Conservation (phyloP, 2,888 invertebrate species). For the Ormyrus labotus region DNA sequence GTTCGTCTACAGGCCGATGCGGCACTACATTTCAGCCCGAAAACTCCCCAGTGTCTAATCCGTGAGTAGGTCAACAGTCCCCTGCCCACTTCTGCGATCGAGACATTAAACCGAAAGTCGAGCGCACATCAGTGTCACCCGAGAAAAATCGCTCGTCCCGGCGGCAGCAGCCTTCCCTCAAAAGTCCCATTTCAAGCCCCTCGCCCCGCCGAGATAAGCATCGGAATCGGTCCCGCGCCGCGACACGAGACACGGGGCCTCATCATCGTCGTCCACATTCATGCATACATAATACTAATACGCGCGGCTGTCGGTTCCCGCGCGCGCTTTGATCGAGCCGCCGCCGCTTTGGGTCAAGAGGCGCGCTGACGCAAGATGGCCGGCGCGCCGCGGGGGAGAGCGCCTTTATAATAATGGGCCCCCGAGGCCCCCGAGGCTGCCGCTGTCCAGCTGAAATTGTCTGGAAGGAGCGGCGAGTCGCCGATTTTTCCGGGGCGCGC, state of each 20-base stretch:
- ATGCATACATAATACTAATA: background rate
- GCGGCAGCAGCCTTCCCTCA: too few species aligned
- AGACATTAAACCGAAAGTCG: too few species aligned
- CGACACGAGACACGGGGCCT: background rate
- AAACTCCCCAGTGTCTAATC: too few species aligned
- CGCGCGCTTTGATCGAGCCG: constrained; percentile 29
- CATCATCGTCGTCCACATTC: background rate
- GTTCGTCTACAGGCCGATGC: too few species aligned
- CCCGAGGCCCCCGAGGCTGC: constrained; percentile 29
- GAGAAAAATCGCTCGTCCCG: too few species aligned
- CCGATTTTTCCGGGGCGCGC: background rate
- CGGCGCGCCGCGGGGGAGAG: background rate
- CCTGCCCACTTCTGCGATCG: too few species aligned
- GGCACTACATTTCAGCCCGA: too few species aligned
- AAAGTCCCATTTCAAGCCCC: too few species aligned
- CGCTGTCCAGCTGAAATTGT: constrained; percentile 69
- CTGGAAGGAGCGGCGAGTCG: constrained; percentile 63
- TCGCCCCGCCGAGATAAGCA: constrained; percentile 7
- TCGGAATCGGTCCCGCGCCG: constrained; percentile 6
- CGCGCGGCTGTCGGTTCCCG: background rate
- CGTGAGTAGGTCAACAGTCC: too few species aligned
- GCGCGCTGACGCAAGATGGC: constrained; percentile 29
- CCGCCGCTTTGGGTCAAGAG: constrained; percentile 8
- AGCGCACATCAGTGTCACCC: too few species aligned
- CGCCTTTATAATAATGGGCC: constrained; percentile 69